Evolutionary conservation across 2,888 invertebrate genomes (phyloP).

Genomic region (Pyrrhosoma nymphula): DNA sequence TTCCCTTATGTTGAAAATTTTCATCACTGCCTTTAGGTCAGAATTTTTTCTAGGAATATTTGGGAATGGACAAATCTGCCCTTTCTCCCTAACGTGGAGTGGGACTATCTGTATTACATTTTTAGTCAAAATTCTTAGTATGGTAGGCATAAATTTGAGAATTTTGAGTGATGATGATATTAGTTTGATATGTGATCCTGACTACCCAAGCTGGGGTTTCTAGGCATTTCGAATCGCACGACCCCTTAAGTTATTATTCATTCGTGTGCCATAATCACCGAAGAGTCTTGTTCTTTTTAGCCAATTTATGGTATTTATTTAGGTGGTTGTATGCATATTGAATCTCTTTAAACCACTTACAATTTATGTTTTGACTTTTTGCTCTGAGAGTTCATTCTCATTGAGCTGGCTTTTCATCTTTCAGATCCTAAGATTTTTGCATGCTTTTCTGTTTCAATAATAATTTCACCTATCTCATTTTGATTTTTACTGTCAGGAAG

Average conservation of each 20-base stretch:
- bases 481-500: background rate
- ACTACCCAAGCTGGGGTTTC: background rate
- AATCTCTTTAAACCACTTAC: background rate
- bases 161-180: background rate
- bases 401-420: background rate
- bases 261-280: background rate
- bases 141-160: background rate
- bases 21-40: background rate
- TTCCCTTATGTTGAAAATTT: background rate
- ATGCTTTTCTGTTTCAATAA: slow-evolving; percentile 31
- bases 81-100: background rate
- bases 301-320: background rate
- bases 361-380: background rate
- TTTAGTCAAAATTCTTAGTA: background rate
- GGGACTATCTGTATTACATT: background rate
- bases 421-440: background rate
- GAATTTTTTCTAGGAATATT: background rate
- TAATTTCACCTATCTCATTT: background rate
- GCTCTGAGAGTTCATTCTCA: slow-evolving; percentile 4
- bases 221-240: background rate
- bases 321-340: slow-evolving; percentile 6
- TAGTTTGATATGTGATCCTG: background rate
- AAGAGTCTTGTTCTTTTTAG: background rate
- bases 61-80: background rate
- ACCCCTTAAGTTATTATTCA: background rate